Evolutionary conservation across 1,140 invertebrate species (phyloP), one percentile per base, ranked within the genome.

Genomic region (Stenopsyche tienmushanensis): DNA sequence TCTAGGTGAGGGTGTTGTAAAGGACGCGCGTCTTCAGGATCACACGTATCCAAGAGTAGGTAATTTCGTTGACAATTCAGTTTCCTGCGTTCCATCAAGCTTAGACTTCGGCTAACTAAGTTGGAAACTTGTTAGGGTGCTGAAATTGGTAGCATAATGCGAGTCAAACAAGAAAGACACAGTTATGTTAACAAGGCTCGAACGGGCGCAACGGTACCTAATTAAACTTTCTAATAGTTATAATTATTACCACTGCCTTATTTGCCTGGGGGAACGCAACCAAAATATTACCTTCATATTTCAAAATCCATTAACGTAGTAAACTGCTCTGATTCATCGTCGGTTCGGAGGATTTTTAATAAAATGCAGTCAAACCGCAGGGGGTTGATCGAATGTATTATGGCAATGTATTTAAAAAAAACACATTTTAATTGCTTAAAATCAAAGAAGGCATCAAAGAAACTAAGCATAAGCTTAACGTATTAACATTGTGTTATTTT

Each of bases 1-100:
- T n/a, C n/a, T n/a, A n/a, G n/a, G n/a, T n/a, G n/a, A n/a, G n/a
- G n/a, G n/a, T n/a, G n/a, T n/a, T n/a, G n/a, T n/a, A n/a, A n/a
- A n/a, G n/a, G n/a, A n/a, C n/a, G n/a, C n/a, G 29, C 29, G 29
- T 34, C 29, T 34, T 13, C 29, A 5, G 29, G 29, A 13, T 13
- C 29, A 13, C 29, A 34, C 29, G 29, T 34, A 34, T 34, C 29
- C 29, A n/a, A n/a, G 29, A 5, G 13, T 34, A 34, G 29, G 29
- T 34, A 44, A 58, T 58, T 58, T 44, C 55, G 55, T 58, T 58
- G 55, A 58, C 55, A 58, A 58, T 57, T 57, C 53, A 41, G 53
- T 57, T 57, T 57, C 53, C 18, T 25, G 52, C 52, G 52, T 57
- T 42, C 53, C 53, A 57, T 57, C 52, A 54, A 54, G 52, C 52